A percentile compares a stretch with the other conserved stretches of the same genome.
These are phyloP conservation scores for Yponomeuta malinellus DNA, from an alignment of 2,888 invertebrate genomes.

Conservation along the genomic window DNA sequence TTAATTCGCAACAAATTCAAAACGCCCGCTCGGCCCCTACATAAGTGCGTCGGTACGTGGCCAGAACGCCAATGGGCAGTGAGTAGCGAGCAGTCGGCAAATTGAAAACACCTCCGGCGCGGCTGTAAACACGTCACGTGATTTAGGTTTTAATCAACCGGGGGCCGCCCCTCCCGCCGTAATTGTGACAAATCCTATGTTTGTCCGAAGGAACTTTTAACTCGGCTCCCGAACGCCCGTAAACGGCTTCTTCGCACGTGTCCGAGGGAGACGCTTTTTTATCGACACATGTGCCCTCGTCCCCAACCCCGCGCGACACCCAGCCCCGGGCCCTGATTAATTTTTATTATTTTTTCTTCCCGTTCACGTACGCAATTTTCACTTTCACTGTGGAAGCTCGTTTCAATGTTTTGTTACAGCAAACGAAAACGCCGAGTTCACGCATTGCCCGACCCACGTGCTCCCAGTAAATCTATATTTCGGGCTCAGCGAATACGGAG, in stretches of 20 bases:
- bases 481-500: constrained; percentile 30
- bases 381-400: constrained; percentile 39
- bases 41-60: constrained; percentile 69
- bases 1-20: constrained; percentile 74
- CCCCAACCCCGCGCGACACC: constrained; percentile 30
- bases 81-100: constrained; percentile 68
- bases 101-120: constrained; percentile 74
- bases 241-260: constrained; percentile 69
- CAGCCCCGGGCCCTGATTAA: constrained; percentile 58
- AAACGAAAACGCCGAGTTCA: constrained; percentile 6
- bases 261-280: constrained; percentile 68
- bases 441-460: constrained; percentile 27
- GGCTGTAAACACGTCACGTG: constrained; percentile 77
- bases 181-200: constrained; percentile 77
- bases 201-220: constrained; percentile 75
- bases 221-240: constrained; percentile 61
- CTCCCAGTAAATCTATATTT: constrained; percentile 36
- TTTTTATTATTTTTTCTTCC: constrained; percentile 75
- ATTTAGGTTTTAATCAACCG: constrained; percentile 77
- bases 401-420: constrained; percentile 17
- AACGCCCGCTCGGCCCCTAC: constrained; percentile 60
- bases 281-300: constrained; percentile 71
- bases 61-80: constrained; percentile 68
- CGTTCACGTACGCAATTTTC: constrained; percentile 75
- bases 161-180: constrained; percentile 58